These are phyloP conservation scores for Apomyelois bistriatella DNA, from an alignment of 2,888 invertebrate species.

Conservation along the genomic window DNA sequence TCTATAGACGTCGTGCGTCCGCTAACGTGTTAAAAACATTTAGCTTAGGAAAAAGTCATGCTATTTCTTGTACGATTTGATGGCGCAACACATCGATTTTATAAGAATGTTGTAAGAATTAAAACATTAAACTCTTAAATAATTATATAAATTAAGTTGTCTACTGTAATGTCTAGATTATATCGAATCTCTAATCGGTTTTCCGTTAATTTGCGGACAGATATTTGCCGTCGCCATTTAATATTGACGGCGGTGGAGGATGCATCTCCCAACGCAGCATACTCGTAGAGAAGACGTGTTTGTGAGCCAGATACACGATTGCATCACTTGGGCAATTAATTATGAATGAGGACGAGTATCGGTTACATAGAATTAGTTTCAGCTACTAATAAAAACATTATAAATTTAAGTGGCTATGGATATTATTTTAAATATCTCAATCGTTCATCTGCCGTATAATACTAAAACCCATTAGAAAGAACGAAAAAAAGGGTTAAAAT, in stretches of 20 bases:
- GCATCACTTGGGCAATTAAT: background rate
- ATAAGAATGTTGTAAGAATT: background rate
- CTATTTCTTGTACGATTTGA: too few species aligned
- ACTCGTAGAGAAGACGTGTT: background rate
- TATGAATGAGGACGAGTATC: background rate
- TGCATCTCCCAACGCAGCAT: conserved; percentile 19
- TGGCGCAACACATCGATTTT: too few species aligned
- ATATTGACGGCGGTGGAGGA: conserved; percentile 53
- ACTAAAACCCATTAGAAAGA: too few species aligned
- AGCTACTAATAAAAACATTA: too few species aligned
- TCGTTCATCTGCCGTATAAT: too few species aligned
- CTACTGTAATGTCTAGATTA: background rate
- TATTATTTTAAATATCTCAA: too few species aligned
- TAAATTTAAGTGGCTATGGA: too few species aligned
- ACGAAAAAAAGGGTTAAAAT: too few species aligned
- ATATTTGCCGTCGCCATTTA: conserved; percentile 54
- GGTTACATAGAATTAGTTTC: background rate
- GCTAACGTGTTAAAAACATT: too few species aligned
- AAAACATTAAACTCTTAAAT: background rate
- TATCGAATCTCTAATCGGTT: background rate
- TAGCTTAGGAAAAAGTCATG: too few species aligned
- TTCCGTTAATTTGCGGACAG: conserved; percentile 29
- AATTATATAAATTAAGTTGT: background rate
- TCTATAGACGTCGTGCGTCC: too few species aligned
- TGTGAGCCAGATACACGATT: background rate